Base-by-base conservation (phyloP, 2,888 invertebrate species). In the Andrena dorsata region DNA sequence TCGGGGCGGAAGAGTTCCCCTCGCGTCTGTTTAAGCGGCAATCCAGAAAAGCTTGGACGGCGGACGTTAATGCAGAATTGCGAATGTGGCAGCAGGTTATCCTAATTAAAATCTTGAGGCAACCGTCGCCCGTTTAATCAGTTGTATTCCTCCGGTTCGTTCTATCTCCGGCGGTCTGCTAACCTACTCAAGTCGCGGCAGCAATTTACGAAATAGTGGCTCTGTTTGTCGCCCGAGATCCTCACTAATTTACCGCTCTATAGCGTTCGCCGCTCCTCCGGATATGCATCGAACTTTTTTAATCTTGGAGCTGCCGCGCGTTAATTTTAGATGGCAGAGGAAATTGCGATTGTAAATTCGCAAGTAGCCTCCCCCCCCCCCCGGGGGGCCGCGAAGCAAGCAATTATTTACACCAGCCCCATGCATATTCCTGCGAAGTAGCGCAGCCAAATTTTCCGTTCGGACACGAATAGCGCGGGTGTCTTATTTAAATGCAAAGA, bases 61-160 rank as follows among this genome's bases (percentile, higher is more conserved):
- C 74, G 76, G 76, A 69, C 71, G 85, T 83, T 89, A 88, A 90
- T 89, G 85, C 85, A 88, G 90, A 89, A 89, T 89, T 90, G 86
- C 84, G 70, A 87, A 84, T 84, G 72, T 85, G 80, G 61, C 79
- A 49, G 69, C 80, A 65, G 86, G 88, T 90, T 90, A 90, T 90
- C 90, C 89, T 90, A 90, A 90, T 90, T 90, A 90, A 90, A 90
- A 90, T 90, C 90, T 90, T 83, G 70, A 76, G 83, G 84, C 82
- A 81, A 76, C 81, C 85, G 85, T 78, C 71, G 10, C 56, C 41
- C 71, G 28, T 41, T 79, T 79, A 58, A 79, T 80, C 80, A 41
- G 72, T 53, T 56, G 51, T 28, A 63, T 66, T 71, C 4, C 65
- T 41, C 8, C 49, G 56, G 61, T 16, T 10, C 26, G 20, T 13